Evolutionary conservation across 2,113 vertebrate genomes (phyloP).

Genomic region (Toxotes chatareus): DNA sequence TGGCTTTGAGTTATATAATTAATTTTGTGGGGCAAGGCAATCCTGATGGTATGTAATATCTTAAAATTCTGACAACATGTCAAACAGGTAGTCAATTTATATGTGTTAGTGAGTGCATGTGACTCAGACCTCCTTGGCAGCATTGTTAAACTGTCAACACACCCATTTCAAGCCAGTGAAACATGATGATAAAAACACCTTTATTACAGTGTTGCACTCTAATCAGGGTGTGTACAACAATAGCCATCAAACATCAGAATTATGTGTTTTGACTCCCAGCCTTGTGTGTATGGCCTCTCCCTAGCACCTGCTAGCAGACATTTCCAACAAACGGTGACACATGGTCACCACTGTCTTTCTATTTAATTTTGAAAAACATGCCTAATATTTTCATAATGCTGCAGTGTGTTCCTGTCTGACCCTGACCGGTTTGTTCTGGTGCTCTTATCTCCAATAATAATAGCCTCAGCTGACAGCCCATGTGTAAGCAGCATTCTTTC

Average conservation of each 20-base stretch:
- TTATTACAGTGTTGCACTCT: neutral
- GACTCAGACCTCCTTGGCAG: neutral
- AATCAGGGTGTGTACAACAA: conserved; percentile 23
- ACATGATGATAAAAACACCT: neutral
- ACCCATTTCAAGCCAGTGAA: conserved; percentile 5
- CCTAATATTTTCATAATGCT: conserved; percentile 37
- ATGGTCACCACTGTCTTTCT: neutral
- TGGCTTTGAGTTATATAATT: neutral
- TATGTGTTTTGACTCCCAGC: neutral
- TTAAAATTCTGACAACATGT: neutral
- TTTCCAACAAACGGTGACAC: neutral
- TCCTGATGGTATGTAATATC: neutral
- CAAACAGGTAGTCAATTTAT: neutral
- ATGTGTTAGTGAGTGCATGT: neutral
- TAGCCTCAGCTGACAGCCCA: conserved; percentile 78
- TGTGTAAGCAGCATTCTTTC: conserved; percentile 81
- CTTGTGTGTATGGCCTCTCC: neutral
- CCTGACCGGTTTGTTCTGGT: conserved; percentile 73
- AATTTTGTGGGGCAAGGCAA: neutral
- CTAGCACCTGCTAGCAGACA: neutral
- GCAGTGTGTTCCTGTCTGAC: conserved; percentile 42
- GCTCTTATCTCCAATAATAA: conserved; percentile 79
- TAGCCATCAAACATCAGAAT: neutral
- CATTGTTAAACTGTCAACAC: conserved; percentile 10
- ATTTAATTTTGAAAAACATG: conserved; percentile 8